A percentile compares a stretch with the other conserved stretches of the same genome.
phyloP scores from a whole-genome alignment of 2,797 vertebrate species.

The Lagocephalus sceleratus region DNA sequence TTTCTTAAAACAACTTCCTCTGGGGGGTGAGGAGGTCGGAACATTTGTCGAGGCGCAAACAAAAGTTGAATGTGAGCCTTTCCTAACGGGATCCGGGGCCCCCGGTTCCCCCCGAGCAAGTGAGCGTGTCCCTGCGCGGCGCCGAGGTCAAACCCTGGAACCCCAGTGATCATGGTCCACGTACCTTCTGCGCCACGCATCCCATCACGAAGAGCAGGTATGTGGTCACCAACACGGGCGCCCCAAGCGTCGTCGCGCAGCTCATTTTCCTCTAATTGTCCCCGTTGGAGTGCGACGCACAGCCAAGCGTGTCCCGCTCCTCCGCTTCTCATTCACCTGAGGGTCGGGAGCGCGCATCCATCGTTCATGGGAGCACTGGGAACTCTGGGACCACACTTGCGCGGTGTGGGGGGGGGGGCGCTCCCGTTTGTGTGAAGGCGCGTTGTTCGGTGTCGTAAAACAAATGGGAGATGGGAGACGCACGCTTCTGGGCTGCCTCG shows the following conservation, averaged over 20 bases:
- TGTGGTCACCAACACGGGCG: constrained; percentile 62
- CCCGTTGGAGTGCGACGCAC: constrained; percentile 49
- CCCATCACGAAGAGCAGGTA: constrained; percentile 72
- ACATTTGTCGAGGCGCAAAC: constrained; percentile 16
- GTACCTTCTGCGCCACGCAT: constrained; percentile 79
- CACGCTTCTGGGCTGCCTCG: no score
- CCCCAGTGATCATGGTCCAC: constrained; percentile 39
- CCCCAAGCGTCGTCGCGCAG: constrained; percentile 57
- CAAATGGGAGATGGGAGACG: no score
- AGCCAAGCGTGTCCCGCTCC: constrained; percentile 61
- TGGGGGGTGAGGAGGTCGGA: background rate
- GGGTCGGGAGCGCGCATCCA: constrained; percentile 76
- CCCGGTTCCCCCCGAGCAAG: constrained; percentile 18
- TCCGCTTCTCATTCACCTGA: constrained; percentile 75
- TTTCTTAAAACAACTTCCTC: background rate
- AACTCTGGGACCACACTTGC: background rate
- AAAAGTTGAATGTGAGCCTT: constrained; percentile 30
- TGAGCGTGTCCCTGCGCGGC: constrained; percentile 25
- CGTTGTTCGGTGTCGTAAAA: no score
- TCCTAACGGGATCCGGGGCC: constrained; percentile 15
- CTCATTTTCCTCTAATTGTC: constrained; percentile 67
- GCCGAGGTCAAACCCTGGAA: constrained; percentile 27
- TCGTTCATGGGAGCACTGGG: constrained; percentile 57
- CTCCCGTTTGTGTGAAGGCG: no score
- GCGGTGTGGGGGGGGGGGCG: background rate